Base-by-base conservation (phyloP, 2,888 invertebrate species). In the Lathronympha strigana region DNA sequence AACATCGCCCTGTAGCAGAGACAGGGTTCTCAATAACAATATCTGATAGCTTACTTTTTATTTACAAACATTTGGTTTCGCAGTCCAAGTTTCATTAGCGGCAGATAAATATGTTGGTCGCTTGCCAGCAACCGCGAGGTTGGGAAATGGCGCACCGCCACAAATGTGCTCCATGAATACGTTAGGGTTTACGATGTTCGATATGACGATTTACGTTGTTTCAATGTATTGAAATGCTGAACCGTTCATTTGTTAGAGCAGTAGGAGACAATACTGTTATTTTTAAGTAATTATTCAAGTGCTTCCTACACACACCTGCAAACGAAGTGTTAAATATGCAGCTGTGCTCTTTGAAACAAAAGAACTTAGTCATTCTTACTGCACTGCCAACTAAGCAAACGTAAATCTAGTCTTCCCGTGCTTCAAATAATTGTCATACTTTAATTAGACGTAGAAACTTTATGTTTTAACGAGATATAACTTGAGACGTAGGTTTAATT, bases 81-180 rank as follows among this genome's bases (percentile, higher is more conserved):
- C 6, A 15, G n/a, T 15, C 33, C 33, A 38, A 2, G 15, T 17
- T 43, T 55, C 25, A 55, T 40, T 17, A 21, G n/a, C 28, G 38
- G 25, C 4, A 28, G 60, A 60, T 60, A 51, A 61, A 61, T 62
- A 47, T 62, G 17, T 53, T 62, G 62, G 62, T 54, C 9, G n/a
- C 21, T 36, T 17, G 62, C 62, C 62, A 62, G 25, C 21, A 31
- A 43, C 28, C 23, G 17, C 45, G 53, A 47, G 53, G 28, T 55
- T 23, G 45, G n/a, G 25, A 25, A 45, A 54, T 54, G 45, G 62
- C 45, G 17, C 21, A 31, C 17, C n/a, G 17, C 15, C 36, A 17
- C 53, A 19, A 54, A 36, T 38, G 33, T 33, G 21, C 21, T 36
- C 15, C 21, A 54, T 38, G 21, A 54, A 23, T 53, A 36, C 38